Percentiles rank a stretch among this genome's conserved stretches.
phyloP scores from a whole-genome alignment of 2,797 vertebrate genomes.

The Lerista edwardsae region DNA sequence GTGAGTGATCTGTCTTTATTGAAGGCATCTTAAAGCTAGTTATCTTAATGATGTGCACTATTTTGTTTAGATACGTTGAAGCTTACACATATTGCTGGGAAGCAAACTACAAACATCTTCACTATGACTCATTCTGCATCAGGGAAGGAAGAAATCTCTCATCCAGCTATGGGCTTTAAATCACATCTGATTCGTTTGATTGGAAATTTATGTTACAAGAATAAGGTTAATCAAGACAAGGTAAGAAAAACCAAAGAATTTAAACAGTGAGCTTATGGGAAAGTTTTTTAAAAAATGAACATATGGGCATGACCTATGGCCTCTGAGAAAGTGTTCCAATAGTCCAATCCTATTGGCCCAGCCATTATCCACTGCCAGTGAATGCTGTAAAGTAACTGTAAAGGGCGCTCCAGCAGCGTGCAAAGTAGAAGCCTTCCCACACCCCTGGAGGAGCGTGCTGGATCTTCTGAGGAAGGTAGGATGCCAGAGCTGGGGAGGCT shows the following conservation, averaged over 20 bases:
- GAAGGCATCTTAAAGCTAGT: not conserved
- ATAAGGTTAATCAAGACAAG: conserved; percentile 90
- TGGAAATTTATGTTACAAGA: conserved; percentile 91
- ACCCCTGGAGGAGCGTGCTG: no score
- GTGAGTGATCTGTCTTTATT: no score
- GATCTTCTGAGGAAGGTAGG: no score
- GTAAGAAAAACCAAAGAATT: conserved; percentile 70
- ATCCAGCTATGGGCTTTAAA: conserved; percentile 87
- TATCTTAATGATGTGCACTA: not conserved
- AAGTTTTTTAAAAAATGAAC: no score
- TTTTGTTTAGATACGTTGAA: conserved; percentile 83
- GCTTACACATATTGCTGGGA: conserved; percentile 87
- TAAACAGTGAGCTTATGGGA: not conserved
- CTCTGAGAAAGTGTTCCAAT: not conserved
- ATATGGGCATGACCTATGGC: no score
- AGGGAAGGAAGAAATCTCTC: conserved; percentile 68
- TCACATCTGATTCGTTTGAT: conserved; percentile 94
- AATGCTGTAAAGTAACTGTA: no score
- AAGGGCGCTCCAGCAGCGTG: no score
- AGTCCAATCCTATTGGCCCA: no score
- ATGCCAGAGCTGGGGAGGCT: no score
- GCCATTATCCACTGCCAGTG: no score
- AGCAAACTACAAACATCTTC: conserved; percentile 85
- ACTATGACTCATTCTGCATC: conserved; percentile 80
- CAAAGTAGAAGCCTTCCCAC: no score